Base-by-base conservation (phyloP, 2,797 vertebrate species). In the Stomatorhinus walkeri region DNA sequence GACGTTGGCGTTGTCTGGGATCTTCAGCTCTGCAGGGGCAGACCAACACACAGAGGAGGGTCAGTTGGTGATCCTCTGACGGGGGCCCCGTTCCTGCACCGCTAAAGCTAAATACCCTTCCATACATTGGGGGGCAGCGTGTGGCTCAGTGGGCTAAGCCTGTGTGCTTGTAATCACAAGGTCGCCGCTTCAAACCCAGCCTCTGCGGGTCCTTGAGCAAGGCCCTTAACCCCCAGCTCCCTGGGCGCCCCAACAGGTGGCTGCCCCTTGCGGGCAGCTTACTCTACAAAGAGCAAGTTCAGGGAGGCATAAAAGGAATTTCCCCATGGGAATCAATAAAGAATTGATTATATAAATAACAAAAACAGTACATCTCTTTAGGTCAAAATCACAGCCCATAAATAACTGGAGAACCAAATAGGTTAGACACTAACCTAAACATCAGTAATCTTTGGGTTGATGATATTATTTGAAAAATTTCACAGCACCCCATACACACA, bases 1-100 rank as follows among this genome's bases (percentile, higher is more conserved):
- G 88, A 97, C 97, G 0, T 97, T 97, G 92, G 97, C 97, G 0
- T 97, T 97, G 92, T 97, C 96, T 0, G 97, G 97, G 90, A 97
- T 97, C 93, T 97, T 97, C 90, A 97, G 93, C 90, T 97, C 97
- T 97, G 92, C 14, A 43, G 84, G 85, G 52, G 54, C 87, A 89
- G 46, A 46, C 52, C 4, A 88, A 48, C 19, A 89, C 24, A 3
- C 40, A 19, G 36, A 16, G 36, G 32, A 19, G 6, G 4, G 36
- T 40, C 12, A 19, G 12, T 14, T 19, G 14, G 14, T 40, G 36
- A 19, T 76, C 16, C 5, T 19, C 16, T 16, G 32, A 43, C 6
- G 72, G 36, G 36, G 72, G 12, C 0, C 14, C 72, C 4, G 19
- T 43, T 19, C 72, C 72, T 12, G 14, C 36, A 19, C 36, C 0